Conservation (phyloP, 2,113 vertebrate genomes). For the Pelecanoides urinatrix region DNA sequence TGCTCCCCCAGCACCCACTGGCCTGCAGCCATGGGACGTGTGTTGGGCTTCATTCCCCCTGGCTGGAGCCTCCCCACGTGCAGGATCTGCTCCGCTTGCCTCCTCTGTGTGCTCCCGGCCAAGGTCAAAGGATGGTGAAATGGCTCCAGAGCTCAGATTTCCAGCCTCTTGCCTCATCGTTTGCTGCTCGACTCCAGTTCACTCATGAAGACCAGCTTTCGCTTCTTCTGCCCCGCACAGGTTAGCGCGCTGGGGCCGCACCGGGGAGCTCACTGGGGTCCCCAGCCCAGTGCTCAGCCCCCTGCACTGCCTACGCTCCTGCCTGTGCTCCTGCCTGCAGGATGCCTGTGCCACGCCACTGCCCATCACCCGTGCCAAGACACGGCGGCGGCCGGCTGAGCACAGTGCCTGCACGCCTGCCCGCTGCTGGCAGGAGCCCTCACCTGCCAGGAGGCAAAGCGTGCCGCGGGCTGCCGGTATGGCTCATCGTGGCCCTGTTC, state of each 20-base stretch:
- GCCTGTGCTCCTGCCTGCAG: neutral
- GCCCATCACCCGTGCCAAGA: neutral
- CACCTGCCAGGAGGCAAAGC: neutral
- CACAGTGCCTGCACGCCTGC: accelerated
- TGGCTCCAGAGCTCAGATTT: slow-evolving; percentile 9
- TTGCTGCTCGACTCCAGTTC: neutral
- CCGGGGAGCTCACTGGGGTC: accelerated
- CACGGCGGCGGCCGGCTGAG: accelerated
- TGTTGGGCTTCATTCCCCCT: accelerated
- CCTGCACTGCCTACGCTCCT: neutral
- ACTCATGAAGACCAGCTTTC: neutral
- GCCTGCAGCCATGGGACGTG: accelerated
- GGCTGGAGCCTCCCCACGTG: accelerated
- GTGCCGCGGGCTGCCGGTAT: accelerated
- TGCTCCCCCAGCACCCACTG: neutral
- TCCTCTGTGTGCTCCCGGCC: neutral
- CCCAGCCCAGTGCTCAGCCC: neutral
- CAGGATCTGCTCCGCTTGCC: neutral
- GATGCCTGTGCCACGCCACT: accelerated
- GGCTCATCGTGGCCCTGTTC: neutral
- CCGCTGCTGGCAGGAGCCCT: neutral
- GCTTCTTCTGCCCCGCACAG: accelerated
- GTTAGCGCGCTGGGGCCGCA: neutral
- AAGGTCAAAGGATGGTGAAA: slow-evolving; percentile 13
- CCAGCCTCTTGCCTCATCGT: slow-evolving; percentile 3